Conservation (phyloP, 1,140 invertebrate species). For the Ditylenchus dipsaci region DNA sequence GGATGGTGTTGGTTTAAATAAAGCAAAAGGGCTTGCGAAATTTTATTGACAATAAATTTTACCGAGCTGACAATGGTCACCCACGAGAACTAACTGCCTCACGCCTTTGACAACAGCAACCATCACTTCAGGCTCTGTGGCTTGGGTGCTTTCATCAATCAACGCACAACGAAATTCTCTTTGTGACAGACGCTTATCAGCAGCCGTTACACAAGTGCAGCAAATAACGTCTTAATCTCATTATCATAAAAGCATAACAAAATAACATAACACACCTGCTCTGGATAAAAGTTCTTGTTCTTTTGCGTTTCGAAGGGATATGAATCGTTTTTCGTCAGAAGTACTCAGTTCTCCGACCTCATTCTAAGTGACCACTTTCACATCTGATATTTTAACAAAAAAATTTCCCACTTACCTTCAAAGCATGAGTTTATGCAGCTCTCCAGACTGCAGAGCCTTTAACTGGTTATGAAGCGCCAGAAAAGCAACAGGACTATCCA, state of each 20-base stretch:
- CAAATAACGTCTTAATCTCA: too few relatives aligned
- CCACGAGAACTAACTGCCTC: conserved; percentile 87
- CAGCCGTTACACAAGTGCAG: conserved; percentile 96
- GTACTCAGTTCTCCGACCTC: conserved; percentile 50
- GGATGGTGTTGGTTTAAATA: too few relatives aligned
- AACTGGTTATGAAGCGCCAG: conserved; percentile 95
- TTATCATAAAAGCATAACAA: too few relatives aligned
- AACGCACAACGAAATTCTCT: conserved; percentile 94
- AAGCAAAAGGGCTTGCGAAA: neutral
- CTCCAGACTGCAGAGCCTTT: conserved; percentile 77
- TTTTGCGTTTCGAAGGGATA: conserved; percentile 80
- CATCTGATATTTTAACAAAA: neutral
- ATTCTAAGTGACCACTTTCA: conserved; percentile 35
- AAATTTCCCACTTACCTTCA: conserved; percentile 60
- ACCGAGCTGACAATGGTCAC: conserved; percentile 95
- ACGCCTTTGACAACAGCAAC: conserved; percentile 96
- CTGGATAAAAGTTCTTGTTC: conserved; percentile 87
- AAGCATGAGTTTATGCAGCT: conserved; percentile 89
- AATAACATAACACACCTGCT: conserved; percentile 95
- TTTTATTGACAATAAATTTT: neutral
- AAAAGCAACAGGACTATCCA: conserved; percentile 94
- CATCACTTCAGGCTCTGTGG: conserved; percentile 97
- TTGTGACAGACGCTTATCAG: conserved; percentile 81
- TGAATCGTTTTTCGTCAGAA: conserved; percentile 85
- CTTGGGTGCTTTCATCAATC: conserved; percentile 92